Conservation (phyloP, 2,113 vertebrate genomes). For the Seriola quinqueradiata region DNA sequence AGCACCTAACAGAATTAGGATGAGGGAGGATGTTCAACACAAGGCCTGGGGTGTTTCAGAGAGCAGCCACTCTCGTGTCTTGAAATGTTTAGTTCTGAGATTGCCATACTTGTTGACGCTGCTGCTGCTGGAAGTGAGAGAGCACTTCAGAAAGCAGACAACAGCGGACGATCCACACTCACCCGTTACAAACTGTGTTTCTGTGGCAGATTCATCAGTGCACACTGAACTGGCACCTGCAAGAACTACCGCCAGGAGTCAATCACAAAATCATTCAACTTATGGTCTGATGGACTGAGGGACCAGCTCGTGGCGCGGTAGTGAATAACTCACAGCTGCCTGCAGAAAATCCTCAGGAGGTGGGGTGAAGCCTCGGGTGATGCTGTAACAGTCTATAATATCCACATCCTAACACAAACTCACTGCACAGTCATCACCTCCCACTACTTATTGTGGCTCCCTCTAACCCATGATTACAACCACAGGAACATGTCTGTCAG, state of each 20-base stretch:
- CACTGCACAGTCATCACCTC: conserved; percentile 15
- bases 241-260: conserved; percentile 30
- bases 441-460: conserved; percentile 10
- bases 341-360: conserved; percentile 36
- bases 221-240: conserved; percentile 18
- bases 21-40: conserved; percentile 40
- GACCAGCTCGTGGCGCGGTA: conserved; percentile 20
- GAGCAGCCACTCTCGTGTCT: conserved; percentile 38
- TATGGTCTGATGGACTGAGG: conserved; percentile 41
- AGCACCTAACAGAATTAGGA: conserved; percentile 43
- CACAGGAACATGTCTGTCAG: conserved; percentile 8
- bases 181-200: conserved; percentile 10
- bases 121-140: conserved; percentile 21
- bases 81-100: conserved; percentile 39
- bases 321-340: conserved; percentile 40
- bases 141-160: conserved; percentile 15
- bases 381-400: conserved; percentile 44
- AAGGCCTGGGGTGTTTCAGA: conserved; percentile 38
- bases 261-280: conserved; percentile 39
- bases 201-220: conserved; percentile 23
- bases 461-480: conserved; percentile 14
- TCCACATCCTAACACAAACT: conserved; percentile 32
- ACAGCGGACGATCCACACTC: conserved; percentile 18
- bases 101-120: conserved; percentile 35
- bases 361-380: conserved; percentile 36